phyloP scores from a whole-genome alignment of 2,113 vertebrate genomes.

The Eurypyga helias region DNA sequence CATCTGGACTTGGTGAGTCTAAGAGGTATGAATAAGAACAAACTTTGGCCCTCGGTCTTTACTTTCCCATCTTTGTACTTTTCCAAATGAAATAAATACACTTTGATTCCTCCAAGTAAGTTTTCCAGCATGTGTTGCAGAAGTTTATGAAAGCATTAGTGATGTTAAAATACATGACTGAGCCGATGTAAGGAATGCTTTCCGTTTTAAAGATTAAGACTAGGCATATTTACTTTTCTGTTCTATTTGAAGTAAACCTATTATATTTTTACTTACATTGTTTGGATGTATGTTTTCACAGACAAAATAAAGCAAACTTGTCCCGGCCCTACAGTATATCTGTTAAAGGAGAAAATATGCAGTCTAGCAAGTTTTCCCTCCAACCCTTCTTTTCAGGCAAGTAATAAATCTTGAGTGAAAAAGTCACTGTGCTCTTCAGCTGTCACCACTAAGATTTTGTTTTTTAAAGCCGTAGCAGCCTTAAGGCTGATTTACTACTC shows the following conservation, averaged over 20 bases:
- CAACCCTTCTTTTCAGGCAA: conserved; percentile 63
- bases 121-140: background rate
- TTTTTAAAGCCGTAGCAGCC: conserved; percentile 62
- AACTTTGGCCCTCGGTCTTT: background rate
- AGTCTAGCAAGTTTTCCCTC: conserved; percentile 66
- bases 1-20: background rate
- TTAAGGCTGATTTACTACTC: conserved; percentile 77
- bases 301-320: conserved; percentile 49
- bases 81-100: background rate
- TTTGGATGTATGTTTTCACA: conserved; percentile 14
- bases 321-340: conserved; percentile 4
- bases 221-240: background rate
- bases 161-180: background rate
- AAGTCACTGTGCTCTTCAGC: conserved; percentile 74
- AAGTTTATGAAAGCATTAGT: background rate
- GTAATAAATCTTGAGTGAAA: conserved; percentile 76
- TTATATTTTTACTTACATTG: background rate
- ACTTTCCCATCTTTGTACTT: background rate
- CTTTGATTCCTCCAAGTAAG: background rate
- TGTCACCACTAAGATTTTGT: conserved; percentile 68
- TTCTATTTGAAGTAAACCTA: conserved; percentile 7
- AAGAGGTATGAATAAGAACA: background rate
- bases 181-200: background rate
- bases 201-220: background rate
- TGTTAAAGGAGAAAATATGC: conserved; percentile 71